Evolutionary conservation across 1,140 invertebrate genomes (phyloP), one percentile per base, ranked within the genome.

Genomic region (Battus philenor): DNA sequence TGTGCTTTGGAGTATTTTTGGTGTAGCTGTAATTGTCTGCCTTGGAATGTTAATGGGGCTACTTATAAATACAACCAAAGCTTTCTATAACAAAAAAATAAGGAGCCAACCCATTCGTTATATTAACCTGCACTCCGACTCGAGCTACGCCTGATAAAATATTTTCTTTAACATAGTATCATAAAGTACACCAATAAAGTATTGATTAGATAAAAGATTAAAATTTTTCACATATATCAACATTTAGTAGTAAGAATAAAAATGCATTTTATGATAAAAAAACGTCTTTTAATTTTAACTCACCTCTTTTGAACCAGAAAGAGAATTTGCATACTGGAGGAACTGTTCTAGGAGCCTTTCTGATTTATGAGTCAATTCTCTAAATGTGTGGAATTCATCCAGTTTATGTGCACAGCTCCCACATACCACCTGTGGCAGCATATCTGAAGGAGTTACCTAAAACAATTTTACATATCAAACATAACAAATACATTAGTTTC

Each of bases 341-440:
- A 88, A 90, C 68, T 89, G 87, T 63, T 88, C 81, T 60, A 90
- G 71, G n/a, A 89, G 64, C 57, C 86, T 81, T 69, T 89, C 87
- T 32, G 87, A 86, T 68, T 88, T 89, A 39, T 87, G 82, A 52
- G 89, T 86, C 31, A 87, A 56, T 62, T 89, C 86, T 74, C 81
- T 87, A 70, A 90, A 90, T 54, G 86, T 87, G 56, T 87, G 86
- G 45, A 89, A 87, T 38, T 86, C 82, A 69, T 89, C 87, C 44
- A 90, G 69, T 65, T 89, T 88, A 48, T 89, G 83, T 54, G 70
- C 81, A 80, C 89, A 90, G 58, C 79, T 86, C 5, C 79, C 78
- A 72, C 89, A 90, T 15, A 90, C 86, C 33, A 89, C 86, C 56
- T 89, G 88, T 48, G 88, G 89, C 62, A 90, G 76, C 53, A 77